Conservation (phyloP, 1,140 invertebrate genomes). For the Hycleus cichorii region DNA sequence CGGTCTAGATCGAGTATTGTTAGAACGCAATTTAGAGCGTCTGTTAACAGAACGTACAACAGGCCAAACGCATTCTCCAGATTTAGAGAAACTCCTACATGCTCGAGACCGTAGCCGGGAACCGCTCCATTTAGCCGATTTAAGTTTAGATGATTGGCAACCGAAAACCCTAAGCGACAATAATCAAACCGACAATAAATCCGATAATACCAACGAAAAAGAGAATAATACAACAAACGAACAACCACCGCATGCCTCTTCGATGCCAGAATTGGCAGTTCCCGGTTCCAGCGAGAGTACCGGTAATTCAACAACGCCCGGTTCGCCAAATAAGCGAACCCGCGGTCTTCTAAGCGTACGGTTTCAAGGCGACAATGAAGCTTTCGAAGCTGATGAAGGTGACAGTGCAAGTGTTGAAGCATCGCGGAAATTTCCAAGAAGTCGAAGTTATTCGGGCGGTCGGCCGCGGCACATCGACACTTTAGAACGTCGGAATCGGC, state of each 20-base stretch:
- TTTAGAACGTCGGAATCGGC: slow-evolving; percentile 36
- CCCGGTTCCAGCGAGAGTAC: slow-evolving; percentile 25
- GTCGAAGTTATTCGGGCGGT: slow-evolving; percentile 39
- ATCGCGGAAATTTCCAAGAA: slow-evolving; percentile 38
- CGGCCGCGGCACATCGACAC: slow-evolving; percentile 30
- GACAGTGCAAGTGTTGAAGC: slow-evolving; percentile 35
- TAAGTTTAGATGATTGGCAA: slow-evolving; percentile 45
- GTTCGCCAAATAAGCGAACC: slow-evolving; percentile 34
- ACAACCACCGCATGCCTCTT: slow-evolving; percentile 48
- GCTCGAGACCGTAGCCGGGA: slow-evolving; percentile 51
- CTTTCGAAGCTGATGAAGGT: slow-evolving; percentile 48
- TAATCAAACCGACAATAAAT: slow-evolving; percentile 32
- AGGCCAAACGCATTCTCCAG: slow-evolving; percentile 27
- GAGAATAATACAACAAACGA: slow-evolving; percentile 17
- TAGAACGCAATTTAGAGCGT: slow-evolving; percentile 53
- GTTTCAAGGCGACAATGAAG: slow-evolving; percentile 57
- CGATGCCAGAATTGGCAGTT: slow-evolving; percentile 56
- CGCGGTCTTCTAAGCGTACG: slow-evolving; percentile 48
- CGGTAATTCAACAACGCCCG: slow-evolving; percentile 27
- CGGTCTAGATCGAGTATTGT: slow-evolving; percentile 51
- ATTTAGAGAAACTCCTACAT: slow-evolving; percentile 47
- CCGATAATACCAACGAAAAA: slow-evolving; percentile 22
- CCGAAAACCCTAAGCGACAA: slow-evolving; percentile 24
- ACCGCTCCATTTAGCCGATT: slow-evolving; percentile 48
- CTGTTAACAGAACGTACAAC: slow-evolving; percentile 40